These are phyloP conservation scores for Pachyuromys duprasi DNA, from an alignment of 2,797 vertebrate species.

Conservation along the genomic window DNA sequence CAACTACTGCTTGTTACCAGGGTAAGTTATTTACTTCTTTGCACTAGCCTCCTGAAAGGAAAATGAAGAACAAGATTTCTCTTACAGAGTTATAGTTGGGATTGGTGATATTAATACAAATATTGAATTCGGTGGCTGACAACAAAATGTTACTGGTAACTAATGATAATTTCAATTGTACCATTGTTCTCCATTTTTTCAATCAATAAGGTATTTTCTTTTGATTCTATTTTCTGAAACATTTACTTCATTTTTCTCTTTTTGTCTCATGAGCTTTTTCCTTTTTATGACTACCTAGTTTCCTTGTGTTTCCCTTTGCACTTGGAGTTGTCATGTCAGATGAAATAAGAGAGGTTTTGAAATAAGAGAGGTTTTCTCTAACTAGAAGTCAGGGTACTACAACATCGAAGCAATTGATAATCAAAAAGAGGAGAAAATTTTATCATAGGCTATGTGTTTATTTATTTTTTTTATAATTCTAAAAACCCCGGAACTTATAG, in stretches of 20 bases:
- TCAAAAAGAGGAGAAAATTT: constrained; percentile 18
- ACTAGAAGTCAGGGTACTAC: background rate
- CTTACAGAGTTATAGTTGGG: background rate
- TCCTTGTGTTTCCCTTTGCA: background rate
- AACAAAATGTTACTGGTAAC: background rate
- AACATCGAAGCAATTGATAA: background rate
- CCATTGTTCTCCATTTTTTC: background rate
- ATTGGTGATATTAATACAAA: background rate
- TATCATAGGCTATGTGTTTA: background rate
- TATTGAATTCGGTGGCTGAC: background rate
- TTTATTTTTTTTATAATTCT: background rate
- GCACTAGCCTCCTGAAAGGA: background rate
- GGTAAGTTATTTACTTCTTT: background rate
- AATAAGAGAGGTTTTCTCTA: background rate
- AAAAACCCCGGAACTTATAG: constrained; percentile 3
- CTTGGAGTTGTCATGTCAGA: background rate
- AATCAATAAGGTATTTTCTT: background rate
- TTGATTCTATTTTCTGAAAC: background rate
- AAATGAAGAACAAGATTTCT: background rate
- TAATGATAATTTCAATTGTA: background rate
- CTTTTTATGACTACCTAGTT: background rate
- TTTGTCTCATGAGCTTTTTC: background rate
- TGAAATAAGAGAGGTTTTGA: background rate
- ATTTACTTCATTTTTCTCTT: background rate
- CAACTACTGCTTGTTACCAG: background rate